phyloP scores from a whole-genome alignment of 2,113 vertebrate species.

The Ancistrus triradiatus region DNA sequence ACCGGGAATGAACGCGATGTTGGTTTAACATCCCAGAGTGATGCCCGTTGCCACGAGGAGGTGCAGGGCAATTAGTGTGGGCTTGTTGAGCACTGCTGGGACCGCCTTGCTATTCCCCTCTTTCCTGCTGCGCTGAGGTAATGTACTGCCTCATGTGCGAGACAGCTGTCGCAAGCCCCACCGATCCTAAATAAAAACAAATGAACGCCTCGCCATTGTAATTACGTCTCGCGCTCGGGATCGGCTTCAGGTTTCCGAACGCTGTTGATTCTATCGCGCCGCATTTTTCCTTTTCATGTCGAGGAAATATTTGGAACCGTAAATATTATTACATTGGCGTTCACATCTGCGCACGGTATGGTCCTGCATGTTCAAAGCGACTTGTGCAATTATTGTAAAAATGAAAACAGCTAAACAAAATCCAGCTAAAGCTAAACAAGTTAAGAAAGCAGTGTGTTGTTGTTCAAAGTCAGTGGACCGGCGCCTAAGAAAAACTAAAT shows the following conservation, averaged over 20 bases:
- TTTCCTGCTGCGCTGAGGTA: conserved; percentile 42
- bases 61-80: conserved; percentile 15
- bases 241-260: conserved; percentile 37
- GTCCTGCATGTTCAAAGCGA: no score
- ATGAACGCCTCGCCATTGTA: conserved; percentile 42
- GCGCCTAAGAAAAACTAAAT: no score
- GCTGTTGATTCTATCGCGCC: conserved; percentile 24
- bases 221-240: conserved; percentile 49
- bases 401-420: no score
- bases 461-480: no score
- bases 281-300: conserved; percentile 32
- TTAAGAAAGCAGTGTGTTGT: no score
- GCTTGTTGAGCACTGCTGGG: conserved; percentile 40
- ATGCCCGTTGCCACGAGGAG: conserved; percentile 40
- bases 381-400: no score
- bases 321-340: neutral
- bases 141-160: conserved; percentile 41
- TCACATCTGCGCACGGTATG: conserved; percentile 12
- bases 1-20: no score
- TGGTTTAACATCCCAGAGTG: neutral
- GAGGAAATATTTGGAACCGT: conserved; percentile 42
- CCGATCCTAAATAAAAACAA: neutral
- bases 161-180: conserved; percentile 46
- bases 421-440: no score
- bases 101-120: conserved; percentile 35